phyloP scores from a whole-genome alignment of 2,113 vertebrate genomes.

The Limanda limanda region DNA sequence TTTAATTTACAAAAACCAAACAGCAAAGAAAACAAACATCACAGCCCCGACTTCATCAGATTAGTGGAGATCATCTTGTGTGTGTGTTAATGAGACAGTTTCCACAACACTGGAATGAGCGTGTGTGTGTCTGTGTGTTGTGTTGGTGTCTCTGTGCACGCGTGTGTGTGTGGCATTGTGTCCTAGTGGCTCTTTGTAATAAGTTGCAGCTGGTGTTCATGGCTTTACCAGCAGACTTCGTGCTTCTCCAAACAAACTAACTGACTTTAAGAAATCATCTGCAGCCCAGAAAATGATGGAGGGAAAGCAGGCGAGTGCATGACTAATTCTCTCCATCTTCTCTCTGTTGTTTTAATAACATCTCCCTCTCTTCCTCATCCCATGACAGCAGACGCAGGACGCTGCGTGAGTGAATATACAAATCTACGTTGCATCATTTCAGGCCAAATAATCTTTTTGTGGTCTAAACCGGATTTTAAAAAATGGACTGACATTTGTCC shows the following conservation, averaged over 20 bases:
- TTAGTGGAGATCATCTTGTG: not conserved
- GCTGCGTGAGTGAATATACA: slow-evolving; percentile 34
- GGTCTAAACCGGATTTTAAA: slow-evolving; percentile 6
- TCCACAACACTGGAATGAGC: slow-evolving; percentile 11
- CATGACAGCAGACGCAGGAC: slow-evolving; percentile 30
- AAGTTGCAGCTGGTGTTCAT: slow-evolving; percentile 61
- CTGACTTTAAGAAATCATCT: slow-evolving; percentile 69
- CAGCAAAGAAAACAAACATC: slow-evolving; percentile 27
- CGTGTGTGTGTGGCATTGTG: slow-evolving; percentile 35
- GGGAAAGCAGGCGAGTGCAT: slow-evolving; percentile 50
- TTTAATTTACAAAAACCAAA: slow-evolving; percentile 15
- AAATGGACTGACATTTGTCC: not conserved
- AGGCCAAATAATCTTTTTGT: not conserved
- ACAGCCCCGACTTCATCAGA: not conserved
- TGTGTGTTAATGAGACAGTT: not conserved
- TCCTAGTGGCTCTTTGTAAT: slow-evolving; percentile 64
- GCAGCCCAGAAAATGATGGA: slow-evolving; percentile 57
- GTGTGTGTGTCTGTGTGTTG: slow-evolving; percentile 23
- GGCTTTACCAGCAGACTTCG: slow-evolving; percentile 52
- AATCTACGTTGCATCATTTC: not conserved
- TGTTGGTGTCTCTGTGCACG: slow-evolving; percentile 16
- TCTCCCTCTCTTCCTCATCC: slow-evolving; percentile 34
- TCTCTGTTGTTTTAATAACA: slow-evolving; percentile 57
- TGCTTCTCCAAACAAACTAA: slow-evolving; percentile 66
- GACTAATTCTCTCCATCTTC: slow-evolving; percentile 62